Conservation (phyloP, 2,888 invertebrate species). For the Yponomeuta plumbellus region DNA sequence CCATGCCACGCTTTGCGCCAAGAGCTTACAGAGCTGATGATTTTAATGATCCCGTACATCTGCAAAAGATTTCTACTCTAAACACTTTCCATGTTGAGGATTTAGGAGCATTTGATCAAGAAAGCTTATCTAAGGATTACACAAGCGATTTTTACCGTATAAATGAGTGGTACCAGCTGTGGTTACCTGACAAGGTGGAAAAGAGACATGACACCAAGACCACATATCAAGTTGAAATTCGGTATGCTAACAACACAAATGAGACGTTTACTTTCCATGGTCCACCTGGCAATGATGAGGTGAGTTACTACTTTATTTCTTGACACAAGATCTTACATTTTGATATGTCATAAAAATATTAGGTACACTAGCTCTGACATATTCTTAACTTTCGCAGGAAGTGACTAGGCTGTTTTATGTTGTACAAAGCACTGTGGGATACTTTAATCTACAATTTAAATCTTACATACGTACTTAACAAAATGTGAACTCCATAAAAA, state of each 20-base stretch:
- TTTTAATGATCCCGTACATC: slow-evolving; percentile 96
- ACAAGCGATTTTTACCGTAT: slow-evolving; percentile 92
- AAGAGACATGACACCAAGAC: slow-evolving; percentile 93
- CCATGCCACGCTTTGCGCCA: slow-evolving; percentile 95
- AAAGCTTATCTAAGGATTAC: slow-evolving; percentile 90
- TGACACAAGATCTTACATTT: background rate
- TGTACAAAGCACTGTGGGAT: background rate
- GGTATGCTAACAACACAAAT: slow-evolving; percentile 95
- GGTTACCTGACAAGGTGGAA: slow-evolving; percentile 92
- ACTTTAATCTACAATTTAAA: too few species aligned
- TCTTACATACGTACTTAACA: too few species aligned
- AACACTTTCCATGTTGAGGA: slow-evolving; percentile 93
- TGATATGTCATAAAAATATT: background rate
- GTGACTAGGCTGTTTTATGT: background rate
- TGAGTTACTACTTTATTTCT: slow-evolving; percentile 32
- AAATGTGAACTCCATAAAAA: too few species aligned
- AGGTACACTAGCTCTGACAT: background rate
- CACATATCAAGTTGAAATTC: slow-evolving; percentile 94
- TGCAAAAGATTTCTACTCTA: slow-evolving; percentile 94
- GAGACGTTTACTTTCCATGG: slow-evolving; percentile 98
- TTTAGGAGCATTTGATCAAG: slow-evolving; percentile 88
- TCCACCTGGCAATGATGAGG: slow-evolving; percentile 93
- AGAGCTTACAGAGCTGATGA: slow-evolving; percentile 93
- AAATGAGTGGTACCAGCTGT: slow-evolving; percentile 94
- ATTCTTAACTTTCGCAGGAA: background rate